Base-by-base conservation (phyloP, 1,140 invertebrate genomes). In the Cotesia chilonis region DNA sequence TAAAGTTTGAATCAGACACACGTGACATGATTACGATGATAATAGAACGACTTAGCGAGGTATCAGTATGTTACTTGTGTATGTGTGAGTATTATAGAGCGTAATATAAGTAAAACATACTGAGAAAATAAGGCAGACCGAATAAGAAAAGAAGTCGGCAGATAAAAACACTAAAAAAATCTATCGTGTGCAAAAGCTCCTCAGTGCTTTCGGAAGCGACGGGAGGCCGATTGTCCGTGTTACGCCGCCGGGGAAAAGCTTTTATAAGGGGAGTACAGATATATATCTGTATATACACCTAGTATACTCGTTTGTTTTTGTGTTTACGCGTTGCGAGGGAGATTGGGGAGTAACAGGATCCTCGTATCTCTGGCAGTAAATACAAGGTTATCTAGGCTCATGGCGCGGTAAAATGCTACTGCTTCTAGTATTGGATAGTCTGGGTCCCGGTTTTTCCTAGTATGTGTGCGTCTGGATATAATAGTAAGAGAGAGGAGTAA, bases 271-370 rank as follows among this genome's bases (percentile, higher is more conserved):
- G 66, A 57, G 47, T 70, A 71, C 76, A 73, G 73, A 68, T 81
- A 76, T 80, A 75, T 81, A 80, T 78, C 80, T 77, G 79, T 80
- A 75, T 81, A 80, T 78, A 81, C 78, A 79, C 69, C 77, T 61
- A 37, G 66, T 61, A 63, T 70, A 71, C 77, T 74, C 74, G 71
- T 81, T 77, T 80, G 77, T 81, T 81, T 79, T 81, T 81, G 74
- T 80, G 75, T 81, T 81, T 78, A 81, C 78, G 80, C 69, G 78
- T 61, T 63, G 65, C 37, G 74, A 71, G 74, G 28, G 74, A 71
- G 74, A 74, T 77, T 72, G 73, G 75, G 68, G 64, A 76, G 41
- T 47, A 78, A 75, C 76, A 78, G 70, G 76, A 80, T 80, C 78
- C 72, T 57, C 73, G 75, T 81, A 77, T 81, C 77, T 74, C 74